These are phyloP conservation scores for Gadopsis marmoratus DNA, from an alignment of 2,797 vertebrate genomes.

Conservation along the genomic window DNA sequence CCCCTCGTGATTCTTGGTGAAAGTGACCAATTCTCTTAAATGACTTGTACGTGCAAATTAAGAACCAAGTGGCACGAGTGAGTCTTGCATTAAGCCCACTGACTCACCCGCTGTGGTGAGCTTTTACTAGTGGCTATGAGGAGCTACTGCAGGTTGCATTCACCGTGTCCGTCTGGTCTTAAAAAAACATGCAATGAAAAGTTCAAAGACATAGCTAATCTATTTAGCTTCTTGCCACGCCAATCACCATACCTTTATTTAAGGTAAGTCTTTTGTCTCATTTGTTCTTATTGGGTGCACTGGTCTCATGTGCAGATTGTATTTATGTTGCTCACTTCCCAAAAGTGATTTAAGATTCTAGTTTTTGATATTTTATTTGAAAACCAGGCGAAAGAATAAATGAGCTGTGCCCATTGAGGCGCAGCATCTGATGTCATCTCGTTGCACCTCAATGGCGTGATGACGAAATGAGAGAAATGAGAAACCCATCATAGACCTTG, in stretches of 20 bases:
- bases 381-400: neutral
- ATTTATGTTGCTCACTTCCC: neutral
- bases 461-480: conserved; percentile 48
- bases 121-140: neutral
- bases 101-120: neutral
- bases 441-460: conserved; percentile 43
- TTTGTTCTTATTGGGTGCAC: neutral
- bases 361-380: too few relatives aligned
- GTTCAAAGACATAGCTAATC: neutral
- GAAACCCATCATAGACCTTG: conserved; percentile 41
- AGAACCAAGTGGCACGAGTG: neutral
- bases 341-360: too few relatives aligned
- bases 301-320: neutral
- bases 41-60: neutral
- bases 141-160: neutral
- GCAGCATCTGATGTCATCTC: conserved; percentile 44
- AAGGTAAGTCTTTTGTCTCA: neutral
- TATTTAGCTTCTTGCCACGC: neutral
- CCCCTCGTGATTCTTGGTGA: neutral
- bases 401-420: conserved; percentile 20
- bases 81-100: neutral
- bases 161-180: neutral
- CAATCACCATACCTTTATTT: neutral
- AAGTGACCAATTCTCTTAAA: neutral
- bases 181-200: neutral